Base-by-base conservation (phyloP, 2,113 vertebrate genomes). In the Megaceryle maxima region DNA sequence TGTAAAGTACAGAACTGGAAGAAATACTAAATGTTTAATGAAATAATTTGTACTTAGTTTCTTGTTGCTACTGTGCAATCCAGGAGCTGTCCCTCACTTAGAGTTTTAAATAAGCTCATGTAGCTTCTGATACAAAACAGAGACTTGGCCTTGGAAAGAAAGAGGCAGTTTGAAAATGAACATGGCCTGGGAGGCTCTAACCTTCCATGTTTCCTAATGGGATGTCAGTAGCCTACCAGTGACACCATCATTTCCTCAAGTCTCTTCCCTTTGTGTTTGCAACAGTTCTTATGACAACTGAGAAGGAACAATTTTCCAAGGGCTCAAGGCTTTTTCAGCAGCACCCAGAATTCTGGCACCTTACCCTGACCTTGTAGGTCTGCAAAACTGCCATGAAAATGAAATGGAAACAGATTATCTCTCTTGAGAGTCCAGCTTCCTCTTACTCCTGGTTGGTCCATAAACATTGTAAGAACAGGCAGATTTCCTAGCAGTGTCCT, bases 311-410 rank as follows among this genome's bases (percentile, higher is more conserved):
- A 94, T 68, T 85, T 94, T 91, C 70, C 68, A 88, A 70, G 29
- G 63, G 53, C 78, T 75, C 72, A 37, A 31, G 60, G 22, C 43
- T 90, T 93, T 88, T 84, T 43, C 87, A 93, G 75, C 87, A 95
- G 94, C 92, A 96, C 93, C 96, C 95, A 92, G 93, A 94, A 96
- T 90, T 93, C 94, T 97, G 96, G 87, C 87, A 93, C 77, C 93
- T 96, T 92, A 89, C n/a, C 43, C 85, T 88, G 91, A 94, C 95
- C 91, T 95, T 94, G 84, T 76, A 92, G 85, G 81, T 88, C 90
- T 91, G 87, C 28, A 93, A 76, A 94, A 87, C 66, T 89, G 44
- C 59, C 74, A 91, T 94, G 87, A 83, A 94, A 94, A 95, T 79
- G 81, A 96, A 94, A 96, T 91, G 68, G 90, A 92, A 94, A 82